phyloP scores from a whole-genome alignment of 2,888 invertebrate species.

The Epinotia ramella region DNA sequence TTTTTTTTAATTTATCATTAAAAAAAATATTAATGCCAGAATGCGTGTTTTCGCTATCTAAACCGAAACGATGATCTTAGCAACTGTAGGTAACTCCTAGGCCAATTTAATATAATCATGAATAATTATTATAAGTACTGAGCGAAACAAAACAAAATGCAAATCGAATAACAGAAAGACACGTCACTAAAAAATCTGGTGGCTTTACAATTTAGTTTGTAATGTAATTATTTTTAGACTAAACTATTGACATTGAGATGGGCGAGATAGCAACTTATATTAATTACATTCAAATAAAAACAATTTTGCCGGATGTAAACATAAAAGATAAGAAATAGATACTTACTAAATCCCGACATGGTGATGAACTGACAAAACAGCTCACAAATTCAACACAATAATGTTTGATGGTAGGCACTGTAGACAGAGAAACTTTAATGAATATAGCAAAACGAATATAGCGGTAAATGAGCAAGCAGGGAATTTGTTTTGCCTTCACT shows the following conservation, averaged over 20 bases:
- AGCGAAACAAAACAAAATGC: not conserved
- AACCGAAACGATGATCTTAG: not conserved
- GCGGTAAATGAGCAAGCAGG: not conserved
- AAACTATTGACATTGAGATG: not conserved
- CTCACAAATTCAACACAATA: not conserved
- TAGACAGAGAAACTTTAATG: not conserved
- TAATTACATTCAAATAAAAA: not conserved
- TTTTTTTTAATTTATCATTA: not conserved
- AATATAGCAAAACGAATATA: not conserved
- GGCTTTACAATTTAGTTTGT: not conserved
- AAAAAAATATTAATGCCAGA: too few species aligned
- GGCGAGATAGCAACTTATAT: not conserved
- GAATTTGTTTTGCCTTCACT: not conserved
- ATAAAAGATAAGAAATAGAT: not conserved
- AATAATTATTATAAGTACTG: not conserved
- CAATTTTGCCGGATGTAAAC: not conserved
- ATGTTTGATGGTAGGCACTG: not conserved
- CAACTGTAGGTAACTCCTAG: not conserved
- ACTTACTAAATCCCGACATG: slow-evolving; percentile 34
- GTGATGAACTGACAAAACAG: not conserved
- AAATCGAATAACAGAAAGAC: not conserved
- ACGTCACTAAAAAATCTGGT: not conserved
- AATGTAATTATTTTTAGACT: not conserved
- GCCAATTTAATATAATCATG: too few species aligned
- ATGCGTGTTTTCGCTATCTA: not conserved